Percentiles rank a stretch among this genome's conserved stretches.
Evolutionary conservation across 2,797 vertebrate species (phyloP).

Genomic region (Pipistrellus pygmaeus): DNA sequence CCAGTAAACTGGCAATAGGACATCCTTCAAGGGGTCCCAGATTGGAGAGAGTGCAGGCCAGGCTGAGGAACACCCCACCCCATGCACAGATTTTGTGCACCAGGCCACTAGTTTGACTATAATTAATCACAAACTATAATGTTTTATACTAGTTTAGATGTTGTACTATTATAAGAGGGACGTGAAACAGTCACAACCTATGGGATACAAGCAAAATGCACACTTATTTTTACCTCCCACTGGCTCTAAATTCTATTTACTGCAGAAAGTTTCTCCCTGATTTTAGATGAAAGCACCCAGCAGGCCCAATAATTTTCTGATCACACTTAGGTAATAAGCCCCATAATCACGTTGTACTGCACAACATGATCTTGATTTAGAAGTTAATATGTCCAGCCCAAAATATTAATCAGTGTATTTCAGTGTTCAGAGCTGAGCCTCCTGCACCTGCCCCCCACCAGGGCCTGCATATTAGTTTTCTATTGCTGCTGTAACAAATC

Average conservation of each 20-base stretch:
- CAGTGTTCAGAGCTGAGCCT: not conserved
- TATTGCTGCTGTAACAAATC: not conserved
- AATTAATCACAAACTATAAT: not conserved
- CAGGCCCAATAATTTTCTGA: not conserved
- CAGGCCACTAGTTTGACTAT: not conserved
- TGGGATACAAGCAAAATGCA: not conserved
- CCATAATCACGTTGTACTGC: not conserved
- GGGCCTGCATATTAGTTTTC: not conserved
- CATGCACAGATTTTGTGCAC: too few relatives aligned
- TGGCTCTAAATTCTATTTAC: not conserved
- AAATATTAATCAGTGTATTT: not conserved
- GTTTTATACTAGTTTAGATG: not conserved
- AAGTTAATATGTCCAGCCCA: not conserved
- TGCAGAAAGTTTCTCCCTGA: not conserved
- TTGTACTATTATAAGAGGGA: not conserved
- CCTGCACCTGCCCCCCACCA: not conserved
- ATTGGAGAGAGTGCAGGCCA: too few relatives aligned
- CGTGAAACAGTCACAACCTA: not conserved
- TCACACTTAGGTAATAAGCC: not conserved
- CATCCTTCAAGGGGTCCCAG: too few relatives aligned
- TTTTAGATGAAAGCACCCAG: not conserved
- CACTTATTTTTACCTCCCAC: slow-evolving; percentile 1
- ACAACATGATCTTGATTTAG: not conserved
- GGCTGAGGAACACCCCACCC: too few relatives aligned
- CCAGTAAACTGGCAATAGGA: too few relatives aligned